A percentile compares a stretch with the other conserved stretches of the same genome.
phyloP scores from a whole-genome alignment of 2,113 vertebrate species.

The Ageneiosus marmoratus region DNA sequence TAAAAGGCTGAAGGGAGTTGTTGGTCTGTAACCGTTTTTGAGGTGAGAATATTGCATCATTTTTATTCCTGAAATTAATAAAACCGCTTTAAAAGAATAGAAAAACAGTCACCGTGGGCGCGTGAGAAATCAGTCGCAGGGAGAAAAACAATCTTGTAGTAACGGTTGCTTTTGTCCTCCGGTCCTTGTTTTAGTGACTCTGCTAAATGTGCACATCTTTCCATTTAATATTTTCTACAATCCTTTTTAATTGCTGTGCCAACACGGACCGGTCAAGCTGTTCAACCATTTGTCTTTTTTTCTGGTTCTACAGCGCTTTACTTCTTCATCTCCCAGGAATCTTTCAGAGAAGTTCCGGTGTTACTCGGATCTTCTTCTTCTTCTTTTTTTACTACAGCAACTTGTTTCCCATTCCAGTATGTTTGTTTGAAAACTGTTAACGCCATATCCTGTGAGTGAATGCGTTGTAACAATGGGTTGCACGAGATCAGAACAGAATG shows the following conservation, averaged over 20 bases:
- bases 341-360: conserved; percentile 10
- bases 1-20: not conserved
- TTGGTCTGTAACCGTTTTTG: not conserved
- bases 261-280: not conserved
- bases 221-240: too few species aligned
- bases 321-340: not conserved
- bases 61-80: not conserved
- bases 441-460: too few species aligned
- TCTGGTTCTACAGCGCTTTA: not conserved
- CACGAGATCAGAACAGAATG: not conserved
- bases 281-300: not conserved
- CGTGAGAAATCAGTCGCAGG: not conserved
- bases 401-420: not conserved
- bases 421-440: too few species aligned
- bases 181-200: too few species aligned
- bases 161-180: not conserved
- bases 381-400: too few species aligned
- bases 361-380: not conserved
- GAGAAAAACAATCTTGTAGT: not conserved
- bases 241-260: not conserved
- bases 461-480: not conserved
- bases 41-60: not conserved
- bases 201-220: too few species aligned
- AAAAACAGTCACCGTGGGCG: not conserved
- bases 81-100: not conserved